Evolutionary conservation across 2,113 vertebrate genomes (phyloP).

Genomic region (Azemiops feae): DNA sequence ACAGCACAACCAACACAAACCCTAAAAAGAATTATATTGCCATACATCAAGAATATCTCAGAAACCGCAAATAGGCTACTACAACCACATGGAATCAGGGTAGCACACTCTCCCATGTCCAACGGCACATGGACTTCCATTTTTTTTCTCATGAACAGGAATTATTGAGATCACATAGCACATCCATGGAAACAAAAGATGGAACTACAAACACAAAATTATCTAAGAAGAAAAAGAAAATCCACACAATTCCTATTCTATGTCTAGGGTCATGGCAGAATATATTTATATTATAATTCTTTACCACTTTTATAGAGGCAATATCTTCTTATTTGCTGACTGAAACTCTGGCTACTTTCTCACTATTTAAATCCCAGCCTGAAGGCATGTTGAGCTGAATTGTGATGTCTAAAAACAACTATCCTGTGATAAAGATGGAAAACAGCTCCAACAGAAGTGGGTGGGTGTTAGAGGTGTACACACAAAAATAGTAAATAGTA

Average conservation of each 20-base stretch:
- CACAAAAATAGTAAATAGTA: slow-evolving; percentile 19
- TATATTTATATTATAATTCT: neutral
- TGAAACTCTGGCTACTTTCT: neutral
- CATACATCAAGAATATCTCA: too few relatives aligned
- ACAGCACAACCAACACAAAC: too few relatives aligned
- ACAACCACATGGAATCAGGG: too few relatives aligned
- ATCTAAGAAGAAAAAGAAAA: neutral
- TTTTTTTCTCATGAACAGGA: neutral
- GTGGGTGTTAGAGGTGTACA: slow-evolving; percentile 2
- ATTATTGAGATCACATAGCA: neutral
- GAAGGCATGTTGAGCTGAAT: neutral
- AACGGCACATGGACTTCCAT: neutral
- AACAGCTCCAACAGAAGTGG: slow-evolving; percentile 11
- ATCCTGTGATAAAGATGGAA: slow-evolving; percentile 10
- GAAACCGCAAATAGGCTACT: too few relatives aligned
- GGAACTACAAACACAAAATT: neutral
- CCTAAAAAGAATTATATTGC: too few relatives aligned
- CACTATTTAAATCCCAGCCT: slow-evolving; percentile 6
- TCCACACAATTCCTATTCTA: neutral
- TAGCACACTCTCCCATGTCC: neutral
- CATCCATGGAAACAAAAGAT: neutral
- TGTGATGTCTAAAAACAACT: slow-evolving; percentile 4
- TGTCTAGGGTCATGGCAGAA: neutral
- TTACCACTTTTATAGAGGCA: neutral
- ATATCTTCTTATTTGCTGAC: neutral